These are phyloP conservation scores for Notiomystis cincta DNA, from an alignment of 2,113 vertebrate species.

Conservation along the genomic window DNA sequence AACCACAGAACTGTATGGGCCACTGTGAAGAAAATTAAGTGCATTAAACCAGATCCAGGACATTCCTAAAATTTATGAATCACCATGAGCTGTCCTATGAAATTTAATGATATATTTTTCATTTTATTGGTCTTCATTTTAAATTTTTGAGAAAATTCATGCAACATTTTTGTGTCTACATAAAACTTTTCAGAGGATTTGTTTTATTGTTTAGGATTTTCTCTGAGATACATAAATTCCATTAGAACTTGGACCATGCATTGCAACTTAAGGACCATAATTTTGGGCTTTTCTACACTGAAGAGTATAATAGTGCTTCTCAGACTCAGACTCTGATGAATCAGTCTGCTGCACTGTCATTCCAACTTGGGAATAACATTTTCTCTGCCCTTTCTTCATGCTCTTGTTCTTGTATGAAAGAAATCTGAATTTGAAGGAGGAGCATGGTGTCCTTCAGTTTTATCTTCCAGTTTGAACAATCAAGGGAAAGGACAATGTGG, in stretches of 20 bases:
- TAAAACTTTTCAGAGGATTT: not conserved
- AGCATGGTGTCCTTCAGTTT: not conserved
- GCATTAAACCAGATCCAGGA: not conserved
- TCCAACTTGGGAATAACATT: not conserved
- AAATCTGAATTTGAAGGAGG: not conserved
- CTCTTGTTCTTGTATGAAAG: not conserved
- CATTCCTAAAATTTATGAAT: not conserved
- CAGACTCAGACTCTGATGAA: not conserved
- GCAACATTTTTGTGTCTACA: not conserved
- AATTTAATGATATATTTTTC: not conserved
- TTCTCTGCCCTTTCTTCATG: not conserved
- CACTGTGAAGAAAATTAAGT: not conserved
- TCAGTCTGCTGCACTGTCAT: not conserved
- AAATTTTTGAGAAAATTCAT: not conserved
- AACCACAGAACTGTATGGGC: accelerated
- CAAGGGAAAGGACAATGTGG: not conserved
- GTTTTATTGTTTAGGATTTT: not conserved
- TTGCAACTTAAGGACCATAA: not conserved
- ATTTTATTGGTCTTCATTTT: not conserved
- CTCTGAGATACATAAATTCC: not conserved
- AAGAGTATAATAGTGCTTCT: not conserved
- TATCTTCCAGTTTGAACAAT: not conserved
- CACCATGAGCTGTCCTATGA: not conserved
- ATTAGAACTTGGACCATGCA: not conserved
- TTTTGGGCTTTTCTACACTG: not conserved